Conservation (phyloP, 2,888 invertebrate genomes). For the Ferdinandea cuprea region DNA sequence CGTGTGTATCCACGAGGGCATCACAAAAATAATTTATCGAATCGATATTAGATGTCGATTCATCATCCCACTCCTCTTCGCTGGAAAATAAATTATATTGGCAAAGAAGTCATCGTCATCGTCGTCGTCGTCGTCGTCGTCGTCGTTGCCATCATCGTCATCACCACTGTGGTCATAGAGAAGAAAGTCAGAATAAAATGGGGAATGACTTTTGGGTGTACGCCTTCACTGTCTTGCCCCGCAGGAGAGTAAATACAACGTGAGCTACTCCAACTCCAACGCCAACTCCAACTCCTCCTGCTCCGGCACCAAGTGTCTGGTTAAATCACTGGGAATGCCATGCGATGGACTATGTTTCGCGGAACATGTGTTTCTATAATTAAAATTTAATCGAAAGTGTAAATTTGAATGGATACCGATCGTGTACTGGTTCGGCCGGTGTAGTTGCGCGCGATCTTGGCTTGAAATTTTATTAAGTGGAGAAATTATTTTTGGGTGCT, state of each 20-base stretch:
- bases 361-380: slow-evolving; percentile 69
- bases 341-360: slow-evolving; percentile 19
- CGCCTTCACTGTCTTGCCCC: slow-evolving; percentile 58
- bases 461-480: slow-evolving; percentile 9
- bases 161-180: slow-evolving; percentile 40
- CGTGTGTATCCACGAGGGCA: slow-evolving; percentile 46
- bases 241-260: slow-evolving; percentile 48
- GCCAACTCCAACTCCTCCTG: slow-evolving; percentile 2
- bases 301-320: slow-evolving; percentile 29
- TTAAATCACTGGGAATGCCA: slow-evolving; percentile 11
- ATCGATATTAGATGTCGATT: slow-evolving; percentile 82
- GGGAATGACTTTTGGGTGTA: slow-evolving; percentile 51
- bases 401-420: slow-evolving; percentile 61
- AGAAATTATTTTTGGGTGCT: slow-evolving; percentile 35
- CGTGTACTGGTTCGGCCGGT: slow-evolving; percentile 25
- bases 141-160: slow-evolving; percentile 28
- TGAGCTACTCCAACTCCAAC: slow-evolving; percentile 21
- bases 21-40: slow-evolving; percentile 78
- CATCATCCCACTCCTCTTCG: slow-evolving; percentile 78
- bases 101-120: slow-evolving; percentile 50
- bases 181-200: slow-evolving; percentile 45
- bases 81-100: slow-evolving; percentile 66
- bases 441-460: not conserved
- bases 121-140: too few species aligned
- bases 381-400: slow-evolving; percentile 72